Conservation (phyloP, 2,888 invertebrate genomes). For the Anthrax anthrax region DNA sequence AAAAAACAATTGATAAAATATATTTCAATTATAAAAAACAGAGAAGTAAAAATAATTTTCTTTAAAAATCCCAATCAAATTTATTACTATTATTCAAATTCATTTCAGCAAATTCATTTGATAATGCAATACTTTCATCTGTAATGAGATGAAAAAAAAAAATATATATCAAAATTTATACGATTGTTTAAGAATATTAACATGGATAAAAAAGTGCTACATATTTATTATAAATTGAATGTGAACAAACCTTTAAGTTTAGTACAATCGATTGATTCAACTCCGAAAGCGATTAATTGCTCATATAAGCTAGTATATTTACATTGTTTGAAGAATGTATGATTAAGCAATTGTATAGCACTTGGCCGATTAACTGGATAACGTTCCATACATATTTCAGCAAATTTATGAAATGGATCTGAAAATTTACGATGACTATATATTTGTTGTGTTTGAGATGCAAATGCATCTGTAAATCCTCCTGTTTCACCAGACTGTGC, state of each 20-base stretch:
- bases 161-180: background rate
- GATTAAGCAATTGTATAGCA: slow-evolving; percentile 51
- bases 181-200: background rate
- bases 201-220: no score
- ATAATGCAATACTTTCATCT: slow-evolving; percentile 21
- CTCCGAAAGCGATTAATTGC: slow-evolving; percentile 22
- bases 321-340: slow-evolving; percentile 61
- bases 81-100: slow-evolving; percentile 14
- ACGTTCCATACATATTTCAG: slow-evolving; percentile 53
- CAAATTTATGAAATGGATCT: slow-evolving; percentile 62
- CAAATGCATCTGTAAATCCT: slow-evolving; percentile 28
- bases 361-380: slow-evolving; percentile 56
- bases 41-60: slow-evolving; percentile 1
- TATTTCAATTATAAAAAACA: no score
- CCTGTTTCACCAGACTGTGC: slow-evolving; percentile 33
- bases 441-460: slow-evolving; percentile 32
- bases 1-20: no score
- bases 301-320: slow-evolving; percentile 27
- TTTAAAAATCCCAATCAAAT: slow-evolving; percentile 21
- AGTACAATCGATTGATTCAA: slow-evolving; percentile 22
- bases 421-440: slow-evolving; percentile 51
- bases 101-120: slow-evolving; percentile 21
- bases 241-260: slow-evolving; percentile 22
- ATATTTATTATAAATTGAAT: background rate
- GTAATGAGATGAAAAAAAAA: slow-evolving; percentile 1